Base-by-base conservation (phyloP, 2,113 vertebrate genomes). In the Cygnus buccinator region DNA sequence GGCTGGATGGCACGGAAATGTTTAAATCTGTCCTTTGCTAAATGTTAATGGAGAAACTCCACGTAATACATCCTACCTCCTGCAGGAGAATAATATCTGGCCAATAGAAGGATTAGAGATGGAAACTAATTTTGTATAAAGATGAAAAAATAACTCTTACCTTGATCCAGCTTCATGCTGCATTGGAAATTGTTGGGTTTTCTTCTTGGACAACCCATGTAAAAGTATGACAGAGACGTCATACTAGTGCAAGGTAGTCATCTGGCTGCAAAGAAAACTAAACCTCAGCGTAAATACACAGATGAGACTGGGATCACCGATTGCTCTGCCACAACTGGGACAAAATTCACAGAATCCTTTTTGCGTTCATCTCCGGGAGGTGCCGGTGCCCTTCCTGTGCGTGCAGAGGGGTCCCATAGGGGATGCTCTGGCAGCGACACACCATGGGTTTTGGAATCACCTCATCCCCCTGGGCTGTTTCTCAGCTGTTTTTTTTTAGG, bases 1-100 rank as follows among this genome's bases (percentile, higher is more conserved):
- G 67, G 50, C 50, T 58, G 71, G 48, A 88, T 46, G 41, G 71
- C 82, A 73, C 0, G 1, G 85, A 90, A 95, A 74, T 22, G 13
- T 77, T 94, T 88, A 66, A 77, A 86, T 85, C 37, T 85, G 90
- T 37, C 82, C 72, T 91, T 90, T 80, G 75, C 46, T 91, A 58
- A 88, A 89, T 52, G 80, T 67, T 81, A 93, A 92, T 55, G 78
- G 90, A 63, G 52, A 91, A 91, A 57, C 14, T 55, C 67, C 43
- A 29, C 0, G 0, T 73, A 90, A 91, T 17, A 41, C 31, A 71
- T 67, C 44, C 21, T 59, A 1, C 14, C 50, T 46, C 63, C 44
- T 13, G 43, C 44, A 52, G 83, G 58, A 84, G 61, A 63, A 57
- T 31, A 17, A 10, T 37, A 15, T 37, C 68, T 75, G 72, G 52